Evolutionary conservation across 2,797 vertebrate species (phyloP).

Genomic region (Ibycter americanus): DNA sequence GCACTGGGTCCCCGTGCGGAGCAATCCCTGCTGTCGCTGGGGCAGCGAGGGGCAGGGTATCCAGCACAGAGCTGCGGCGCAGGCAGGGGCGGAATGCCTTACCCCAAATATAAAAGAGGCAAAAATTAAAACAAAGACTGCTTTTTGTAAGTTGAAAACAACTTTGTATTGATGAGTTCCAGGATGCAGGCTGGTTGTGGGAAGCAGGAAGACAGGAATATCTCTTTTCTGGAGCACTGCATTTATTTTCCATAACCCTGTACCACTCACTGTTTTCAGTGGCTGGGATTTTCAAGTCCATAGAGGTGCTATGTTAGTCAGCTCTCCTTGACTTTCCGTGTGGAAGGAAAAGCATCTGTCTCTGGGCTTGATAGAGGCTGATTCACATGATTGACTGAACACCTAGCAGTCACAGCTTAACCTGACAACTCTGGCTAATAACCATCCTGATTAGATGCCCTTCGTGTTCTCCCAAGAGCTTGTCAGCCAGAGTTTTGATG

Average conservation of each 20-base stretch:
- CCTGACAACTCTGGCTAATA: not conserved
- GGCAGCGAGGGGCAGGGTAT: not conserved
- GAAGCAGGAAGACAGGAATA: not conserved
- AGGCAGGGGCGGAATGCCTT: not conserved
- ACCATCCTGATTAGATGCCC: not conserved
- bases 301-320: not conserved
- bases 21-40: not conserved
- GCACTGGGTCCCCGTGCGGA: not conserved
- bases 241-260: not conserved
- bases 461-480: not conserved
- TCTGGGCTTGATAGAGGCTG: not conserved
- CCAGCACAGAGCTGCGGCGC: not conserved
- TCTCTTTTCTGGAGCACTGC: not conserved
- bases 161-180: not conserved
- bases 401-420: not conserved
- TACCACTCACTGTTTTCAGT: not conserved
- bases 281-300: not conserved
- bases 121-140: not conserved
- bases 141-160: not conserved
- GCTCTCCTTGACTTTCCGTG: not conserved
- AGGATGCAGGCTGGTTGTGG: not conserved
- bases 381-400: not conserved
- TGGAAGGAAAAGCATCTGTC: not conserved
- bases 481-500: not conserved
- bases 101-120: not conserved